Evolutionary conservation across 2,113 vertebrate species (phyloP), one percentile per base, ranked within the genome.

Genomic region (Piaya cayana): DNA sequence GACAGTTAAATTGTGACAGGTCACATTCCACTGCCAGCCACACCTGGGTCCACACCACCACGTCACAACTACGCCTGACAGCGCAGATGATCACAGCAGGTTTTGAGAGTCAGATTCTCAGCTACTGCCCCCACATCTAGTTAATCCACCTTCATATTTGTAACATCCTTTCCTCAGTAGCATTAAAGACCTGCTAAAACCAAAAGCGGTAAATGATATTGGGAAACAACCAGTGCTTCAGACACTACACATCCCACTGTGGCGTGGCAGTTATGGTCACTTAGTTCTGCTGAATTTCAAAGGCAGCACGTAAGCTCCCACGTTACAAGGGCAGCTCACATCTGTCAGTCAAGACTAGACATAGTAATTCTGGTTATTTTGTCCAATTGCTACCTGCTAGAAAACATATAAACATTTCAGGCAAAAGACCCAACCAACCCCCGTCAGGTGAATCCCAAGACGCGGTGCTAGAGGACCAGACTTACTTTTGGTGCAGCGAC

Each of bases 401-500:
- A 88, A 88, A 92, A 67, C 50, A 68, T 5, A 63, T 1, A 53
- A 79, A 53, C 29, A 20, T 17, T 50, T 82, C 59, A 1, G 6
- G 79, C 4, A 49, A 72, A 64, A 82, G 58, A 75, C 60, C 56
- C 50, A 81, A 34, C 45, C 64, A 47, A 36, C 42, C 60, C 76
- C 85, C 34, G 70, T 34, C 64, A 78, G 29, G 32, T 11, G 26
- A 90, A 52, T 17, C 75, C 82, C 64, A 83, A 55, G 50, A 18
- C 39, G 43, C 30, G 36, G 53, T 43, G 23, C 42, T 42, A 23
- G 21, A 70, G 26, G 30, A 71, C 75, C 60, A 70, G 52, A 95
- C 96, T 97, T 95, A 97, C 96, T 86, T 88, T 21, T 91, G 95
- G 34, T 6, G 69, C 83, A 91, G 93, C 0, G 75, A 72, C n/a